These are phyloP conservation scores for Atrichornis clamosus DNA, from an alignment of 2,113 vertebrate species.

Conservation along the genomic window DNA sequence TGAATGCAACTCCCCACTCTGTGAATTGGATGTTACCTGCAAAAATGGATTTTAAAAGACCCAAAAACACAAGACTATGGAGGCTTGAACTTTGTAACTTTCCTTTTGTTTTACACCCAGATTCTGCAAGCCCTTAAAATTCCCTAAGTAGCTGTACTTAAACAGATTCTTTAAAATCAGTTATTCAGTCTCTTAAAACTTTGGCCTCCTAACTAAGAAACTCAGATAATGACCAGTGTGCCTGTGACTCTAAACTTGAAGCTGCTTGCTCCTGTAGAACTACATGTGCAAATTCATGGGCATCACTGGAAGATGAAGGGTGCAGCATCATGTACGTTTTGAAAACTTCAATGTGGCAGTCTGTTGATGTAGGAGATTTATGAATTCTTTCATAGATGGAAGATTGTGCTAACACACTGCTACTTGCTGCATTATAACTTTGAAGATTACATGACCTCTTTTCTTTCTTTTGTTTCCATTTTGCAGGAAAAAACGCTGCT, in stretches of 20 bases:
- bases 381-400: background rate
- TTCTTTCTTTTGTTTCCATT: background rate
- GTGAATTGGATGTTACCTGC: background rate
- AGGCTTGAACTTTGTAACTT: background rate
- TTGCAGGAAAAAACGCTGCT: background rate
- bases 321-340: background rate
- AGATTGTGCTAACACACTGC: background rate
- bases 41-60: background rate
- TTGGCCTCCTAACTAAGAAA: background rate
- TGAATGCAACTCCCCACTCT: background rate
- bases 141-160: background rate
- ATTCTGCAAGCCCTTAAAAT: background rate
- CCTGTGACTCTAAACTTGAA: background rate
- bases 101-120: background rate
- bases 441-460: background rate
- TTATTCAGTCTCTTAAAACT: background rate
- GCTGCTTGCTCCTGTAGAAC: background rate
- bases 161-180: background rate
- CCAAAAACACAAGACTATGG: background rate
- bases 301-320: background rate
- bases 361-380: background rate
- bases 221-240: accelerated
- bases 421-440: background rate
- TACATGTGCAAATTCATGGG: background rate
- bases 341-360: background rate